phyloP scores from a whole-genome alignment of 2,797 vertebrate genomes.

The Sardinella longiceps region DNA sequence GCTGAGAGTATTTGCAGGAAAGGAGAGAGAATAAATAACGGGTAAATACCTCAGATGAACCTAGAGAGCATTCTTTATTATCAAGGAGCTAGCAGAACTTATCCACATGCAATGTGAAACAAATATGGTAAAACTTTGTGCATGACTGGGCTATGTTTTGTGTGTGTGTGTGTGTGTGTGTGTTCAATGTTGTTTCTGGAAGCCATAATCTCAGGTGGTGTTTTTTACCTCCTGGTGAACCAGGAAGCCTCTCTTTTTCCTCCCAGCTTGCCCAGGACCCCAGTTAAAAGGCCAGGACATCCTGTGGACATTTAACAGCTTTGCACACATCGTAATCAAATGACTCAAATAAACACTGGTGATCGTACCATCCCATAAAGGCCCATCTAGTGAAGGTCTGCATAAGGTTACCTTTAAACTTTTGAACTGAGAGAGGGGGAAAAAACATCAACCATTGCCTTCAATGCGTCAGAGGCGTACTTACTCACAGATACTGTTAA shows the following conservation, averaged over 20 bases:
- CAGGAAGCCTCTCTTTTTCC: constrained; percentile 65
- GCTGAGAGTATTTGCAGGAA: neutral
- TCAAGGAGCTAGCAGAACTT: neutral
- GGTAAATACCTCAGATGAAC: neutral
- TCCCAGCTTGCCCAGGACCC: constrained; percentile 64
- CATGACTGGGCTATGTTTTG: too few species aligned
- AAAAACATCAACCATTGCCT: neutral
- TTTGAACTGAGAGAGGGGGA: neutral
- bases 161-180: constrained; percentile 3
- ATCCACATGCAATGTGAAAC: neutral
- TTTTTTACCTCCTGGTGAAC: constrained; percentile 60
- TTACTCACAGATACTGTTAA: constrained; percentile 11
- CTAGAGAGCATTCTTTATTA: neutral
- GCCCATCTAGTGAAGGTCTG: constrained; percentile 8
- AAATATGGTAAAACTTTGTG: too few species aligned
- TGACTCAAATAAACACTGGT: constrained; percentile 72
- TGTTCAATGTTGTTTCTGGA: constrained; percentile 58
- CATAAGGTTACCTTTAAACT: constrained; percentile 5
- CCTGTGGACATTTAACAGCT: constrained; percentile 73
- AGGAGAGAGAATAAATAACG: neutral
- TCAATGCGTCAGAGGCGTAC: constrained; percentile 3
- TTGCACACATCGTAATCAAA: constrained; percentile 70
- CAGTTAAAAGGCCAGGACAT: constrained; percentile 74
- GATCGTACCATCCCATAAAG: constrained; percentile 62
- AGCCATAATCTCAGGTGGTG: constrained; percentile 61